Conservation (phyloP, 2,113 vertebrate species). For the Vulpes vulpes region DNA sequence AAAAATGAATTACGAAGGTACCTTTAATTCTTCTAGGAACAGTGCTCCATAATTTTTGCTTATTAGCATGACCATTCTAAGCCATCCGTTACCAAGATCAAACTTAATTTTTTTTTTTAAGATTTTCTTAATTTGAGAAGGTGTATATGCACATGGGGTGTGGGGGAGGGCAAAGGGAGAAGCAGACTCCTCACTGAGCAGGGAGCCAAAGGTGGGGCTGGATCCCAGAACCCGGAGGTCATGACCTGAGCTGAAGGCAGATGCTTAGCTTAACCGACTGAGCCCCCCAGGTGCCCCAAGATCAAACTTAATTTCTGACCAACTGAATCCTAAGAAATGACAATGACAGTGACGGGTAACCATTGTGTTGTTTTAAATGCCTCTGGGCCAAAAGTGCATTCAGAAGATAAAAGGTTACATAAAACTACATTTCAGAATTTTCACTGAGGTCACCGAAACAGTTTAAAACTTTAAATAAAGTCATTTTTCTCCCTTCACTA, state of each 20-base stretch:
- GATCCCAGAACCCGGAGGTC: too few relatives aligned
- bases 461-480: constrained; percentile 27
- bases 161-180: too few relatives aligned
- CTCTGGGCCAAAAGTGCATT: background rate
- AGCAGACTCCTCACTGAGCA: too few relatives aligned
- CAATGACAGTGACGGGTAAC: background rate
- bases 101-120: background rate
- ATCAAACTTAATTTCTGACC: background rate
- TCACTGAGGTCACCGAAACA: background rate
- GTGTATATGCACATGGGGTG: too few relatives aligned
- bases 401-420: background rate
- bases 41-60: background rate
- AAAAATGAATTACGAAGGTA: background rate
- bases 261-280: too few relatives aligned
- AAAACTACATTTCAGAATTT: background rate
- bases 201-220: too few relatives aligned
- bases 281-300: too few relatives aligned
- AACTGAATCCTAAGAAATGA: background rate
- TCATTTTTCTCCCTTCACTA: background rate
- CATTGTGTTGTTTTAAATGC: background rate
- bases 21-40: background rate
- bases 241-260: too few relatives aligned
- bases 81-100: background rate
- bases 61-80: background rate
- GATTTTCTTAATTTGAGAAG: too few relatives aligned